phyloP scores from a whole-genome alignment of 1,140 invertebrate species.

The Drosophila ironensis region DNA sequence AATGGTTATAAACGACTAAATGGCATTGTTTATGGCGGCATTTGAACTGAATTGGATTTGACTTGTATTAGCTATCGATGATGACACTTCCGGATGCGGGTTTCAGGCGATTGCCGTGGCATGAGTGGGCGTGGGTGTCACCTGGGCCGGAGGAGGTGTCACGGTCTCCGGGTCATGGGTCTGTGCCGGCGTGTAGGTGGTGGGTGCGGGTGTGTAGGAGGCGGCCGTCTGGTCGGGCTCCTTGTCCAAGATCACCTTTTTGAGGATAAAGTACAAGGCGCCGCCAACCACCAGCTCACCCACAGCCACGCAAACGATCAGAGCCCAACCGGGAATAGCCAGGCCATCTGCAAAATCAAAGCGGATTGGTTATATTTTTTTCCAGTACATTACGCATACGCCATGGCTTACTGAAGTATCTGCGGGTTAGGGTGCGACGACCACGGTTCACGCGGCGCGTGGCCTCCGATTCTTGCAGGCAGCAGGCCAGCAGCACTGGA shows the following conservation, averaged over 20 bases:
- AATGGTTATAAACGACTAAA: neutral
- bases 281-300: conserved; percentile 86
- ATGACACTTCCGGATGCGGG: conserved; percentile 6
- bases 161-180: conserved; percentile 22
- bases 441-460: conserved; percentile 89
- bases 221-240: conserved; percentile 61
- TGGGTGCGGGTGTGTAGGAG: conserved; percentile 66
- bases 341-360: conserved; percentile 83
- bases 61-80: neutral
- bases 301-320: conserved; percentile 86
- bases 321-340: conserved; percentile 88
- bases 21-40: neutral
- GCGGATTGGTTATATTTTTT: conserved; percentile 8
- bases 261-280: conserved; percentile 86
- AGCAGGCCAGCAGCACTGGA: conserved; percentile 82
- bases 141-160: conserved; percentile 42
- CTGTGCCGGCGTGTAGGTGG: conserved; percentile 18
- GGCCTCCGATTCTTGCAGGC: conserved; percentile 87
- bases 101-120: conserved; percentile 51
- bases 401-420: conserved; percentile 87
- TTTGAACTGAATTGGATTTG: conserved; percentile 1
- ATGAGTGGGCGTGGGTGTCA: conserved; percentile 46
- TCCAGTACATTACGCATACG: conserved; percentile 1
- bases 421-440: conserved; percentile 87
- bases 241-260: conserved; percentile 85